Base-by-base conservation (phyloP, 1,140 invertebrate genomes). In the Psix sp. region DNA sequence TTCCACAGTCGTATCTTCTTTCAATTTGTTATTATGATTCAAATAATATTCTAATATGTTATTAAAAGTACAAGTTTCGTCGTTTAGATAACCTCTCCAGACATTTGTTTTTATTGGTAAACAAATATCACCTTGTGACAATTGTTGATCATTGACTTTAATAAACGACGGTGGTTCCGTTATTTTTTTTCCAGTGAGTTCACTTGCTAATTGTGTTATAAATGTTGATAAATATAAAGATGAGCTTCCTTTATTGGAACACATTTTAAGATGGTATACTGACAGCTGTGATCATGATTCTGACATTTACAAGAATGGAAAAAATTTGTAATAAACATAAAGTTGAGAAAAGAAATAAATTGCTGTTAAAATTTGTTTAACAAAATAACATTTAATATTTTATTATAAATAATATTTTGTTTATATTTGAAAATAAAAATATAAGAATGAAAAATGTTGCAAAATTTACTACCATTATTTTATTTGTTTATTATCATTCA, bases 131-230 rank as follows among this genome's bases (percentile, higher is more conserved):
- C 89, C 89, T 73, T 16, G 71, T 46, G 10, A 89, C 77, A 66
- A 88, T 85, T 33, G 86, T 82, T n/a, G n/a, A 5, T 72, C 78
- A 63, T 90, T 89, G 73, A 86, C 79, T 80, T 89, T 90, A 7
- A 91, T 80, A n/a, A 78, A 6, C 15, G 73, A 67, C 11, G 45
- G 21, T 26, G 26, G 65, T 72, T 70, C 62, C 48, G n/a, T 29
- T n/a, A 14, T 29, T 48, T 51, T 4, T 48, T 18, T 15, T 14
- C 51, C 78, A 21, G 65, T 76, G 9, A 81, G 52, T 70, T 76
- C 63, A 10, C 43, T 16, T 3, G 68, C 43, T 42, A 82, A 71
- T 11, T 74, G 38, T 10, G 72, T 49, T 11, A 67, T 71, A 10
- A 82, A 56, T 24, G 21, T 24, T 5, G 35, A 54, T 9, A 70